Percentiles rank a stretch among this genome's conserved stretches.
Conservation (phyloP, 53 echinoderm and acorn worm genomes). For the Crossaster papposus region DNA sequence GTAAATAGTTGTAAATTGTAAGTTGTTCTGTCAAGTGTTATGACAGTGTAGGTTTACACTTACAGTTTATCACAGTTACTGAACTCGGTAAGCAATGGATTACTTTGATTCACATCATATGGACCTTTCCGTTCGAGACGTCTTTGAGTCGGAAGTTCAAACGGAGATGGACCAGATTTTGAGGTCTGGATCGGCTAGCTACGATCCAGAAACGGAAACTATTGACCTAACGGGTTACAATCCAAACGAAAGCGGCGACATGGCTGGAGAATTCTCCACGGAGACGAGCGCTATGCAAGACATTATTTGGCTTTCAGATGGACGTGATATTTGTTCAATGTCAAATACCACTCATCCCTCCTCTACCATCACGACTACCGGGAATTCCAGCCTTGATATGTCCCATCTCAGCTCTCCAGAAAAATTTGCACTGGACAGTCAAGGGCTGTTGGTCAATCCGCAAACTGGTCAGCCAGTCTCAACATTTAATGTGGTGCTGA, state of each 20-base stretch:
- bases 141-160: conserved; percentile 91
- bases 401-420: conserved; percentile 80
- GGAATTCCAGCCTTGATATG: conserved; percentile 67
- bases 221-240: conserved; percentile 45
- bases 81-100: conserved; percentile 60
- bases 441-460: conserved; percentile 83
- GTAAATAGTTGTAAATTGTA: neutral
- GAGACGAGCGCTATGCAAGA: conserved; percentile 6
- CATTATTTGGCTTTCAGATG: conserved; percentile 45
- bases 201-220: conserved; percentile 63
- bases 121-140: conserved; percentile 88
- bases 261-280: conserved; percentile 18
- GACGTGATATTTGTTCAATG: conserved; percentile 1
- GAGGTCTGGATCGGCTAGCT: conserved; percentile 80
- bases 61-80: too few relatives aligned
- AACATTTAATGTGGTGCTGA: conserved; percentile 46
- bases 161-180: conserved; percentile 95
- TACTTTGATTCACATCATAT: conserved; percentile 73
- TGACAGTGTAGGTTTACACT: too few relatives aligned
- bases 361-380: conserved; percentile 56
- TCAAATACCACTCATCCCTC: conserved; percentile 1
- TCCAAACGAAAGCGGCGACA: conserved; percentile 33
- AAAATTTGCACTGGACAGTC: conserved; percentile 69
- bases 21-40: too few relatives aligned
- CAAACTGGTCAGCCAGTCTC: conserved; percentile 92